A percentile compares a stretch with the other conserved stretches of the same genome.
These are phyloP conservation scores for Lamellibrachia luymesi DNA, from an alignment of 1,140 invertebrate species.

Conservation along the genomic window DNA sequence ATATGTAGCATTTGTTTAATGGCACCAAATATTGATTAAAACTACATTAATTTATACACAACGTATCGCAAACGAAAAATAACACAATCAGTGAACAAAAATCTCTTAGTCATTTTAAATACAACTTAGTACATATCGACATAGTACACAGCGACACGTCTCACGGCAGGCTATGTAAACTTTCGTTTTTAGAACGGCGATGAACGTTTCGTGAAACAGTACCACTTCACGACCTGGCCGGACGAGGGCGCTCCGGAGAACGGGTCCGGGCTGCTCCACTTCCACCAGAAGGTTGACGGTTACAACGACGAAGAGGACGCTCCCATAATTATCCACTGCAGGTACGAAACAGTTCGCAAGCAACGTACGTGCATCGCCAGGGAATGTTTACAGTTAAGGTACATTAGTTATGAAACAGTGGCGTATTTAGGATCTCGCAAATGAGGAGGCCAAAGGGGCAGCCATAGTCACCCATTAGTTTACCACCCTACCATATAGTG, in stretches of 20 bases:
- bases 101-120: neutral
- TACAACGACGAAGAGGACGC: neutral
- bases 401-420: neutral
- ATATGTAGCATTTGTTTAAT: neutral
- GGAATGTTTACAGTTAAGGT: neutral
- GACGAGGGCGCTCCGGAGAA: conserved; percentile 22
- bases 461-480: too few species aligned
- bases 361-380: neutral
- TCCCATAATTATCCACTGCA: conserved; percentile 92
- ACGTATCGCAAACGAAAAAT: neutral
- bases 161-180: neutral
- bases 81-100: neutral
- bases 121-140: neutral
- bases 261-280: conserved; percentile 17
- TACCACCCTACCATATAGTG: too few species aligned
- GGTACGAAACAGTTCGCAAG: conserved; percentile 59
- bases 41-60: neutral
- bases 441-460: too few species aligned
- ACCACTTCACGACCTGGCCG: conserved; percentile 24
- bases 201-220: conserved; percentile 19
- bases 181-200: neutral
- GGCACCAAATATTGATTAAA: neutral
- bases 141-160: neutral
- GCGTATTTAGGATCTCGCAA: neutral
- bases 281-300: conserved; percentile 10